phyloP scores from a whole-genome alignment of 92 coral and sea anemone species.

The Parazoanthus swiftii region DNA sequence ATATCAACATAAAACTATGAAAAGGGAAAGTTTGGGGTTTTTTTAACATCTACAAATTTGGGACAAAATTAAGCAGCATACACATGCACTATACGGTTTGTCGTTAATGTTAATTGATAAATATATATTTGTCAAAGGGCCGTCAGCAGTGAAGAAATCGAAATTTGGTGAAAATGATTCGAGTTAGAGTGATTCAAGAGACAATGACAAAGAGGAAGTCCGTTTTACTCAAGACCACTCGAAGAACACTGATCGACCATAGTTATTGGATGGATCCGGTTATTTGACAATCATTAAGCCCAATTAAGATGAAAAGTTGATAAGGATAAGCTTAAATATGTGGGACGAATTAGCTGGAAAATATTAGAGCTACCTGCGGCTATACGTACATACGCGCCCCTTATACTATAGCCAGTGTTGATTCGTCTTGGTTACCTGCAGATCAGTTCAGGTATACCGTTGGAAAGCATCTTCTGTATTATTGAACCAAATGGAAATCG shows the following conservation, averaged over 20 bases:
- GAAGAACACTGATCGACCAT: slow-evolving; percentile 9
- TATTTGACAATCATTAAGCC: slow-evolving; percentile 14
- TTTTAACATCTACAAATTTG: slow-evolving; percentile 16
- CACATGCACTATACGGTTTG: neutral
- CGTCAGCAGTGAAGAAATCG: slow-evolving; percentile 18
- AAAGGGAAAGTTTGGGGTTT: slow-evolving; percentile 17
- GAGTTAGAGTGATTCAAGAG: slow-evolving; percentile 23
- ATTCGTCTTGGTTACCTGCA: neutral
- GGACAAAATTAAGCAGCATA: slow-evolving; percentile 13
- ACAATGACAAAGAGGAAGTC: slow-evolving; percentile 11
- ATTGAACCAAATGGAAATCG: slow-evolving; percentile 1
- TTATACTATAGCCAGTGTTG: slow-evolving; percentile 20
- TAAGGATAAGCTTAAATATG: slow-evolving; percentile 8
- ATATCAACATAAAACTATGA: slow-evolving; percentile 5
- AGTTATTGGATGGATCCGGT: slow-evolving; percentile 26
- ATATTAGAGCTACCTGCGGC: slow-evolving; percentile 29
- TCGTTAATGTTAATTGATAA: neutral
- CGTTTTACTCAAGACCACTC: slow-evolving; percentile 12
- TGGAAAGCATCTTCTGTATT: neutral
- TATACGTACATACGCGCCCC: slow-evolving; percentile 20
- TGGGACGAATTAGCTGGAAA: slow-evolving; percentile 9
- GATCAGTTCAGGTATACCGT: neutral
- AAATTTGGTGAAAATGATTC: slow-evolving; percentile 20
- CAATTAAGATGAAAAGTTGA: slow-evolving; percentile 18
- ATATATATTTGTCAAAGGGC: neutral